Evolutionary conservation across 2,797 vertebrate genomes (phyloP), one percentile per base, ranked within the genome.

Genomic region (Brachyalestes nurse): DNA sequence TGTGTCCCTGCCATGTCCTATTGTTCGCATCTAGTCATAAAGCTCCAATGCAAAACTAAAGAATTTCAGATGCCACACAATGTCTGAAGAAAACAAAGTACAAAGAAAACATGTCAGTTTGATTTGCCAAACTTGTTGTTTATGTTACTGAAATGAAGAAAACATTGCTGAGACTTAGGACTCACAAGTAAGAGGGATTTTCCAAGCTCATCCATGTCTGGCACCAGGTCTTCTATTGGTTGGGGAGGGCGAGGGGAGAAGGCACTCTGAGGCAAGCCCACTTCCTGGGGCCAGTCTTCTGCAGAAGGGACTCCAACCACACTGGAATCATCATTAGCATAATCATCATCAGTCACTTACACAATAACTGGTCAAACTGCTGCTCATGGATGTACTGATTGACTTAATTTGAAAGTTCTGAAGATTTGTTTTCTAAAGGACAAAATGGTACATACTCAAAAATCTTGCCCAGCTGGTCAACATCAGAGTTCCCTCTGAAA

Each of bases 401-500:
- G 66, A 69, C 42, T 23, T 14, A 12, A 28, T 61, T 14, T 7
- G 13, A 34, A 34, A 64, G 28, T 64, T 13, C 60, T 65, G 13
- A 76, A 60, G 25, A 34, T 34, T 3, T 34, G 40, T 40, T 5
- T 45, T 40, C 57, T 25, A 13, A 47, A 34, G 21, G 58, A 60
- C 34, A 53, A 66, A 67, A 47, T 42, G 25, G 73, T 94, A 97
- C 97, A 97, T 93, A 99, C 98, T 99, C 97, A 90, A 99, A 97
- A 89, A 99, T 98, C 94, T 99, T 99, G 90, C 97, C 97, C 92
- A 99, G 94, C 87, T 99, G 98, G 95, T 99, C 97, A 84, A 99
- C 96, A 93, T 99, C 98, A 62, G 98, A 99, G 91, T 95, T 99
- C 88, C 98, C 97, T 89, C 96, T 95, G 93, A 99, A 99, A 85